Base-by-base conservation (phyloP, 1,140 invertebrate genomes). In the Polypedilum vanderplanki region DNA sequence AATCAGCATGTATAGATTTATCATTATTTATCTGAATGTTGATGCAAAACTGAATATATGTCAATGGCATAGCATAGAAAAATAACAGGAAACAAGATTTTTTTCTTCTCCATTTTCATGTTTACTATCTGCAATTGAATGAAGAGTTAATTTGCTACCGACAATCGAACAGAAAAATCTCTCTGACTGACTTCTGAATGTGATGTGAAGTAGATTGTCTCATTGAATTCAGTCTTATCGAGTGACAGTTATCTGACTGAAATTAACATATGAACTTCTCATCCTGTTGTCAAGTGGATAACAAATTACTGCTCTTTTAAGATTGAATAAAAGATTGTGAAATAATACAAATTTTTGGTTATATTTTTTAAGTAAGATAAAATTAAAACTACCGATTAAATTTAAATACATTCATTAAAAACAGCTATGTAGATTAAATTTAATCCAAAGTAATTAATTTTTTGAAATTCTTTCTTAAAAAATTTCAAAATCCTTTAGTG, bases 11-110 rank as follows among this genome's bases (percentile, higher is more conserved):
- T 57, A 57, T 12, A 57, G 46, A n/a, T 15, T 57, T 46, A 12
- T 46, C 41, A 12, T 15, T 46, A 46, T 15, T 46, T 15, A 46
- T 46, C 41, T 46, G 15, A 33, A 3, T 33, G 24, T n/a, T 57
- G 46, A 12, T 57, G 24, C 24, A 33, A 33, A 3, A 57, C 15
- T 57, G 46, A n/a, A 57, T 57, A 12, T 57, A 57, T 57, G 46
- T 57, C 46, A 57, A n/a, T 57, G 46, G 46, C n/a, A n/a, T n/a
- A 57, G 46, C n/a, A n/a, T n/a, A 57, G 46, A 57, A 57, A 33
- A 33, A 57, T 57, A 57, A 57, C 46, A 57, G 46, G 46, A 57
- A 57, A 57, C 46, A 12, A 57, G 46, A 57, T n/a, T 57, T 15
- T n/a, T 57, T 15, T 57, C n/a, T 15, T 57, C 41, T 46, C 8